Percentiles rank a stretch among this genome's conserved stretches.
Conservation (phyloP, 2,113 vertebrate species). For the Athene noctua region DNA sequence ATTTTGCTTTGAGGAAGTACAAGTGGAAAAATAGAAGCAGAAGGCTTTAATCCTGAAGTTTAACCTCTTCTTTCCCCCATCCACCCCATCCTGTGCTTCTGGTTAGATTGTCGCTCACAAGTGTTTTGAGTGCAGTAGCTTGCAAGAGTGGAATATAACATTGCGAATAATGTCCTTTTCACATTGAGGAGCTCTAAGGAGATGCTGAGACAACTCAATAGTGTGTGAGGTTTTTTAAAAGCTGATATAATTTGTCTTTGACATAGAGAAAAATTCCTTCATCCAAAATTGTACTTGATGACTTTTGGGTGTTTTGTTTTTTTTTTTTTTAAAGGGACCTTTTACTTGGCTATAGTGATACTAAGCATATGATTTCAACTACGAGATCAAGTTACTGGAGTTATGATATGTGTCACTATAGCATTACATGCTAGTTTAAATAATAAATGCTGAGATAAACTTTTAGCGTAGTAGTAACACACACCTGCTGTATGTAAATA, state of each 20-base stretch:
- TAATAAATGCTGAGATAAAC: not conserved
- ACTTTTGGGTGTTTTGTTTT: not conserved
- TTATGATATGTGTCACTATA: not conserved
- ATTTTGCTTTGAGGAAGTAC: not conserved
- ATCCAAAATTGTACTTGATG: not conserved
- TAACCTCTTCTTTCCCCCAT: not conserved
- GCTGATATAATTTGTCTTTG: not conserved
- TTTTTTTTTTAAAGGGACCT: not conserved
- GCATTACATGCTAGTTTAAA: not conserved
- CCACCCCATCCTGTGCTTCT: not conserved
- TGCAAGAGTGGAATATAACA: not conserved
- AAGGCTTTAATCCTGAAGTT: not conserved
- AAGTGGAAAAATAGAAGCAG: not conserved
- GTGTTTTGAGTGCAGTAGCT: not conserved
- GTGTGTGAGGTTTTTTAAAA: not conserved
- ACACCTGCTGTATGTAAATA: not conserved
- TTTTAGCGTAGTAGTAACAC: not conserved
- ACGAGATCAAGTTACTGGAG: not conserved
- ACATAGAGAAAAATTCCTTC: not conserved
- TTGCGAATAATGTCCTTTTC: not conserved
- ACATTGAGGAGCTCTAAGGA: not conserved
- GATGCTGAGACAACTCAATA: not conserved
- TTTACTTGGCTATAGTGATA: not conserved
- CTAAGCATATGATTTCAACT: not conserved
- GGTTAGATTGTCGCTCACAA: not conserved